Evolutionary conservation across 2,888 invertebrate species (phyloP).

Genomic region (Heteromurus nitidus): DNA sequence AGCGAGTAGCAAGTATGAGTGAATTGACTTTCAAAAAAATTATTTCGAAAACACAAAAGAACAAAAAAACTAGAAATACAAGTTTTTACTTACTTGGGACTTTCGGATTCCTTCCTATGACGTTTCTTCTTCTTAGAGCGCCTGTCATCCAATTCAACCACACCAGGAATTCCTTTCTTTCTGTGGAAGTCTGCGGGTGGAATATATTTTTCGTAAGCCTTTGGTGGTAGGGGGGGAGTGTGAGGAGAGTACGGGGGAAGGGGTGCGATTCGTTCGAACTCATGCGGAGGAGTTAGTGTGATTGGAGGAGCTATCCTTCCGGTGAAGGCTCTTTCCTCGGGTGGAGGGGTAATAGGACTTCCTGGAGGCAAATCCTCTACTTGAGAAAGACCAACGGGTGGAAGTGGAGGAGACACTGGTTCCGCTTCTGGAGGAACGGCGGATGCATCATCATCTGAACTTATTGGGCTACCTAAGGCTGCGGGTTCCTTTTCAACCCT

Average conservation of each 20-base stretch:
- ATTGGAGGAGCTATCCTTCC: slow-evolving; percentile 38
- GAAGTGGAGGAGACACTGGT: slow-evolving; percentile 38
- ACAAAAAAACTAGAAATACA: slow-evolving; percentile 2
- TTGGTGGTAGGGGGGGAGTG: slow-evolving; percentile 81
- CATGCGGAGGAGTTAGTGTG: slow-evolving; percentile 11
- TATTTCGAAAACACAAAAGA: background rate
- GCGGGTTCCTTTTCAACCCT: slow-evolving; percentile 52
- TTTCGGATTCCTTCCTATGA: slow-evolving; percentile 69
- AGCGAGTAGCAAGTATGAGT: background rate
- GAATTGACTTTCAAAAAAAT: no score
- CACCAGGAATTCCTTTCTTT: slow-evolving; percentile 28
- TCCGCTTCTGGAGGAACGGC: slow-evolving; percentile 28
- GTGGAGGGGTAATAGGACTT: slow-evolving; percentile 60
- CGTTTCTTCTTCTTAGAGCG: slow-evolving; percentile 66
- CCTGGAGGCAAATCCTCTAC: slow-evolving; percentile 35
- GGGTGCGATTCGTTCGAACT: slow-evolving; percentile 35
- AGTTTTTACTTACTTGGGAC: slow-evolving; percentile 55
- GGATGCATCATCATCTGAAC: slow-evolving; percentile 67
- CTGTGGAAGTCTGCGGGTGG: slow-evolving; percentile 44
- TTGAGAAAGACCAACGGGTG: slow-evolving; percentile 37
- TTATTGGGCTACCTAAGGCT: slow-evolving; percentile 70
- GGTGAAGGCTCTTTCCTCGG: slow-evolving; percentile 21
- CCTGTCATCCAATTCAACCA: slow-evolving; percentile 42
- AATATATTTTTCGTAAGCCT: slow-evolving; percentile 76
- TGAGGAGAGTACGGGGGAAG: slow-evolving; percentile 79